Evolutionary conservation across 2,113 vertebrate genomes (phyloP), one percentile per base, ranked within the genome.

Genomic region (Nannobrachium achirus): DNA sequence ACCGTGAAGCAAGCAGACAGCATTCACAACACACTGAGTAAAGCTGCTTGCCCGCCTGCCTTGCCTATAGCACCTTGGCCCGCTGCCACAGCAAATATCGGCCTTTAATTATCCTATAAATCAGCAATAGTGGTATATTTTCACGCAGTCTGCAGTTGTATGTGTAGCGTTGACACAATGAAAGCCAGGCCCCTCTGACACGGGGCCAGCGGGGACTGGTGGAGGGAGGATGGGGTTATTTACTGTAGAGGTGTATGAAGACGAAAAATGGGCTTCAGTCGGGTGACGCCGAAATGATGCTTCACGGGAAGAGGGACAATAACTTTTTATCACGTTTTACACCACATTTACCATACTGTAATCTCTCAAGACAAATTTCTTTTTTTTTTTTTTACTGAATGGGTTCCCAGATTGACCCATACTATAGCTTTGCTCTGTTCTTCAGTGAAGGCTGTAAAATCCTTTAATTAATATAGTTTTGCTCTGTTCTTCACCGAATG

Each of bases 41-140:
- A 69, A 71, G 9, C 56, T 73, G 62, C 75, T 79, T 75, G 72
- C 50, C 52, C 63, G 62, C 46, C 68, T 78, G 55, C 63, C 33
- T 83, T 80, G 80, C 78, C 25, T 33, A 33, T 33, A 33, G 25
- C 82, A 79, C 78, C 79, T 78, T 92, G 91, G 90, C 87, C 51
- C 61, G 9, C 56, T 4, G 85, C 90, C 91, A 81, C 73, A 63
- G 67, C 75, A 90, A 91, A 91, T 81, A 79, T 71, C 15, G n/a
- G 55, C 42, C 58, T 63, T 79, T 89, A 90, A 91, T 90, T 91
- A 89, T 86, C 80, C 84, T 87, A 87, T 92, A 91, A 93, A 91
- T 91, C 89, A 91, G 83, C 50, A 64, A 71, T 78, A 80, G 78
- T 81, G 79, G 39, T 71, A 46, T 84, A 86, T 82, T 89, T 84